Conservation (phyloP, 2,113 vertebrate genomes). For the Mormyrus lacerda region DNA sequence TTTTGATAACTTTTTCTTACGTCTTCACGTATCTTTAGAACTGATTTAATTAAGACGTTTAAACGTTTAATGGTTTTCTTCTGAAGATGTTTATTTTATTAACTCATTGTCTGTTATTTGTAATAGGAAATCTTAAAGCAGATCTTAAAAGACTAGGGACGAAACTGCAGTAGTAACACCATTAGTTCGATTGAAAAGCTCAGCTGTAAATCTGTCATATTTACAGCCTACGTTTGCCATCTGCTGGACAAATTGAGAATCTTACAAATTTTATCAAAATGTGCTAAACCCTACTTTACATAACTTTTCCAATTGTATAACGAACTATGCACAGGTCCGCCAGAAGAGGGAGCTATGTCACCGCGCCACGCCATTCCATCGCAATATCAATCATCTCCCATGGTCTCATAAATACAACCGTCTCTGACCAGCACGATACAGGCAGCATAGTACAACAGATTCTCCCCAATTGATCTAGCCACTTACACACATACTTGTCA, state of each 20-base stretch:
- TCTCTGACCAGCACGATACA: background rate
- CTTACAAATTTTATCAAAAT: background rate
- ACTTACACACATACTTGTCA: background rate
- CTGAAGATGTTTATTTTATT: background rate
- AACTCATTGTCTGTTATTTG: background rate
- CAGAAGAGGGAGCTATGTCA: background rate
- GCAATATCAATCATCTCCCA: background rate
- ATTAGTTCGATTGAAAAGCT: background rate
- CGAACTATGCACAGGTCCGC: background rate
- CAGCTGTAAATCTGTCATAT: background rate
- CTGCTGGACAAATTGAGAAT: background rate
- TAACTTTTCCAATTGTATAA: background rate
- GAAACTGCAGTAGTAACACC: background rate
- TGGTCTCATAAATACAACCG: background rate
- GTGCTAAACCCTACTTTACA: background rate
- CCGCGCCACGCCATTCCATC: background rate
- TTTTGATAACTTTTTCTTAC: background rate
- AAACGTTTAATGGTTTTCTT: background rate
- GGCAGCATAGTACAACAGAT: background rate
- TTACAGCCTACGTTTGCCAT: background rate
- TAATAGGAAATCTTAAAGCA: background rate
- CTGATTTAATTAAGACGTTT: background rate
- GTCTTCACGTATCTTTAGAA: background rate
- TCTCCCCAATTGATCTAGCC: background rate
- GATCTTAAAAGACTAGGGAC: background rate